Evolutionary conservation across 2,113 vertebrate species (phyloP), one percentile per base, ranked within the genome.

Genomic region (Marmota flaviventris): DNA sequence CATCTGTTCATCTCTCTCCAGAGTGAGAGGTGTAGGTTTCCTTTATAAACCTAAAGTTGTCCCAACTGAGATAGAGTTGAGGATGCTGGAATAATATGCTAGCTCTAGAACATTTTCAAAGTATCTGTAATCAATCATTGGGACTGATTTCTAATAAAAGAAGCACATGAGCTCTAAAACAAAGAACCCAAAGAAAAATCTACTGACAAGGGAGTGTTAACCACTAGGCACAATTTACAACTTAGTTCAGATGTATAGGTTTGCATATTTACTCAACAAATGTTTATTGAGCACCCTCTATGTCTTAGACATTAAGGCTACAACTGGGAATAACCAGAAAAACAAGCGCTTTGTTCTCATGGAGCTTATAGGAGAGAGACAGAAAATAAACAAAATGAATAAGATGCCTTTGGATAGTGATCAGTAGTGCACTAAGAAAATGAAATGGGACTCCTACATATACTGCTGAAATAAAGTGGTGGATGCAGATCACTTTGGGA

Each of bases 371-470:
- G 48, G 29, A 85, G 56, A 24, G 14, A 85, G 48, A 79, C 8
- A 27, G 83, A 86, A 83, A 77, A 77, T 53, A 91, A 89, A 85
- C 63, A 79, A 78, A 83, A 42, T 72, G 24, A 83, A 27, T 63
- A 45, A 8, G 58, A 20, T n/a, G n/a, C 48, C 18, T 95, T 51
- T 56, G n/a, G 11, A 18, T 48, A 48, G 56, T 76, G 79, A 39
- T 65, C 61, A 63, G 67, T 17, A 63, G 24, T 61, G 16, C 85
- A 85, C 56, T 89, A 81, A 93, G 85, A 76, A 93, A 92, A 89
- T 25, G 29, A 72, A 89, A 53, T 34, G n/a, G 22, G 67, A 20
- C 77, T 78, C 58, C 65, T 69, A 24, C 39, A 91, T 76, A 53
- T 67, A 24, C 37, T 81, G 24, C 37, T 82, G 45, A 75, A 25